Percentiles rank a stretch among this genome's conserved stretches.
Conservation (phyloP, 2,113 vertebrate genomes). For the Silurus asotus region DNA sequence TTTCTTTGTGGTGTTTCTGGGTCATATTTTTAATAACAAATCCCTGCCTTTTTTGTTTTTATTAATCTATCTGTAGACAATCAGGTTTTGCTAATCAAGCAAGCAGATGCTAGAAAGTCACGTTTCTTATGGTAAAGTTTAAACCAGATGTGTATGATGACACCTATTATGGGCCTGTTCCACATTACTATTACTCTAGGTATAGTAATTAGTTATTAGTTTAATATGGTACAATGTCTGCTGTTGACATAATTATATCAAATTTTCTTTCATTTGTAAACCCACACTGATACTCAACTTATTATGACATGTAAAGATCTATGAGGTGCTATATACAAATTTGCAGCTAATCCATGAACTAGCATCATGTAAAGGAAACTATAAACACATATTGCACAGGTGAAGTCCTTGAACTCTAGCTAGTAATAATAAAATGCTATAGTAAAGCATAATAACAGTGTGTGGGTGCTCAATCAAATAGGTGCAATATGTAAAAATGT, state of each 20-base stretch:
- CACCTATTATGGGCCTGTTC: neutral
- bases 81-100: neutral
- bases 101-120: neutral
- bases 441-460: neutral
- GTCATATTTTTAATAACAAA: neutral
- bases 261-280: neutral
- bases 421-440: neutral
- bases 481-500: neutral
- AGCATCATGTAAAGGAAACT: neutral
- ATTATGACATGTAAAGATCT: neutral
- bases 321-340: neutral
- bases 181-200: neutral
- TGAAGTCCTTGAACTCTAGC: neutral
- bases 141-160: neutral
- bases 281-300: neutral
- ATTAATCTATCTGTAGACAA: neutral
- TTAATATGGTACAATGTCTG: neutral
- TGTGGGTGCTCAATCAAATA: neutral
- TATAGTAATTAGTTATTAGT: neutral
- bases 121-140: neutral
- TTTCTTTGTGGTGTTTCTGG: neutral
- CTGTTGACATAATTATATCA: neutral
- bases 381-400: neutral
- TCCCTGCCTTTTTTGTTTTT: neutral
- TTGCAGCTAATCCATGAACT: neutral